These are phyloP conservation scores for Odontophorus gujanensis DNA, from an alignment of 2,113 vertebrate species.

Conservation along the genomic window DNA sequence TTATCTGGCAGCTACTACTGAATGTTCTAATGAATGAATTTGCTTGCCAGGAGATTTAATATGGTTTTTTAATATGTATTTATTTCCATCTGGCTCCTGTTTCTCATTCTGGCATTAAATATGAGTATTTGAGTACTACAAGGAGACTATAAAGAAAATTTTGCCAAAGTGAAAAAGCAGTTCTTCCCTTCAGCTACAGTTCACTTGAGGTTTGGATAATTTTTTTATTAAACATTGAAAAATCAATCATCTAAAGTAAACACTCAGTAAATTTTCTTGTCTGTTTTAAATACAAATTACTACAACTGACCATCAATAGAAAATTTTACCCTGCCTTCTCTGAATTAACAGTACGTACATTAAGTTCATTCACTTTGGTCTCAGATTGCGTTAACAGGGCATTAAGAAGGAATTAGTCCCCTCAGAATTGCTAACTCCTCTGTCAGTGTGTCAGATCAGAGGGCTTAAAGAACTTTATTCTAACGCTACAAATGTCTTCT, in stretches of 20 bases:
- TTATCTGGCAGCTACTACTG: not conserved
- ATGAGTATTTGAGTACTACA: not conserved
- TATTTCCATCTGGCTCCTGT: not conserved
- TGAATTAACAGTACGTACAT: not conserved
- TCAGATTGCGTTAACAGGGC: not conserved
- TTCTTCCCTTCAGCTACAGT: not conserved
- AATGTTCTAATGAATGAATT: not conserved
- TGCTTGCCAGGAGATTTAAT: not conserved
- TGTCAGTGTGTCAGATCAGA: not conserved
- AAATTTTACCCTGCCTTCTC: not conserved
- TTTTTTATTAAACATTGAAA: not conserved
- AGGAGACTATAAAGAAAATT: not conserved
- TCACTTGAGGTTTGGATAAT: not conserved
- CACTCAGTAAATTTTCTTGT: not conserved
- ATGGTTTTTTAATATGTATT: not conserved
- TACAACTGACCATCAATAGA: not conserved
- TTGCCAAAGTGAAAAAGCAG: not conserved
- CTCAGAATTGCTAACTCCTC: not conserved
- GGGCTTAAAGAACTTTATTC: not conserved
- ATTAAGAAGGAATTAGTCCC: not conserved
- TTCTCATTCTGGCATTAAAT: not conserved
- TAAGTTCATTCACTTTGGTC: not conserved
- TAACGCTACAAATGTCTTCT: not conserved
- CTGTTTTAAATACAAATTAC: not conserved
- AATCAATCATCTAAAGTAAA: not conserved